Percentiles rank a stretch among this genome's conserved stretches.
These are phyloP conservation scores for Phyllostomus discolor DNA, from an alignment of 2,113 vertebrate genomes.

Conservation along the genomic window DNA sequence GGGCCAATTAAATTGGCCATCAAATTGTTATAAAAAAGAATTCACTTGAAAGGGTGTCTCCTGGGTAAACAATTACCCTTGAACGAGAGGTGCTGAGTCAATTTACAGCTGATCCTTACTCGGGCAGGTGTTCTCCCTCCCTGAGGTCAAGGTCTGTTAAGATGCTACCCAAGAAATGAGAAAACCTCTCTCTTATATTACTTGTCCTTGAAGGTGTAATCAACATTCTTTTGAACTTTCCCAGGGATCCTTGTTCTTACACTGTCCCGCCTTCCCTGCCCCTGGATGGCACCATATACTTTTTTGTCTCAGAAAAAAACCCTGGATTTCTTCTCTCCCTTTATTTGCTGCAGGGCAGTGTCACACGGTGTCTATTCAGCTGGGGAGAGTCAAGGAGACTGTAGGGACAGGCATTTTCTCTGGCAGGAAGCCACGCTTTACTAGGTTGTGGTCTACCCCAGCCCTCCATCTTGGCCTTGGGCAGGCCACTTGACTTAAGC, in stretches of 20 bases:
- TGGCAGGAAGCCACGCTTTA: background rate
- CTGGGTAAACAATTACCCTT: background rate
- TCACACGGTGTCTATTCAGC: background rate
- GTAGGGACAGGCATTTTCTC: background rate
- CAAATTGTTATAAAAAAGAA: slow-evolving; percentile 9
- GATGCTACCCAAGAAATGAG: background rate
- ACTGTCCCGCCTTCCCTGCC: background rate
- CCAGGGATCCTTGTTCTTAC: background rate
- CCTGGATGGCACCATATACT: background rate
- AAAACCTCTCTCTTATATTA: background rate
- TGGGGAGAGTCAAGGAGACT: background rate
- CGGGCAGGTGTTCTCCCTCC: background rate
- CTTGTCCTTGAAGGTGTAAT: slow-evolving; percentile 37
- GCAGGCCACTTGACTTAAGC: background rate
- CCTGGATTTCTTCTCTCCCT: background rate
- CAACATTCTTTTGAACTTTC: background rate
- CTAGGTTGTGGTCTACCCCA: background rate
- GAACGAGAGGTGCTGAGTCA: background rate
- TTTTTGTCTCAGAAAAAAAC: slow-evolving; percentile 39
- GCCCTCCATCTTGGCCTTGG: background rate
- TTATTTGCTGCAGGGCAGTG: background rate
- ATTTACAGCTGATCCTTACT: background rate
- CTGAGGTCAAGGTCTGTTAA: background rate
- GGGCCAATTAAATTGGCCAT: slow-evolving; percentile 15
- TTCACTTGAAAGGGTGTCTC: background rate